Evolutionary conservation across 2,888 invertebrate genomes (phyloP), one percentile per base, ranked within the genome.

Genomic region (Blastobasis lacticolella): DNA sequence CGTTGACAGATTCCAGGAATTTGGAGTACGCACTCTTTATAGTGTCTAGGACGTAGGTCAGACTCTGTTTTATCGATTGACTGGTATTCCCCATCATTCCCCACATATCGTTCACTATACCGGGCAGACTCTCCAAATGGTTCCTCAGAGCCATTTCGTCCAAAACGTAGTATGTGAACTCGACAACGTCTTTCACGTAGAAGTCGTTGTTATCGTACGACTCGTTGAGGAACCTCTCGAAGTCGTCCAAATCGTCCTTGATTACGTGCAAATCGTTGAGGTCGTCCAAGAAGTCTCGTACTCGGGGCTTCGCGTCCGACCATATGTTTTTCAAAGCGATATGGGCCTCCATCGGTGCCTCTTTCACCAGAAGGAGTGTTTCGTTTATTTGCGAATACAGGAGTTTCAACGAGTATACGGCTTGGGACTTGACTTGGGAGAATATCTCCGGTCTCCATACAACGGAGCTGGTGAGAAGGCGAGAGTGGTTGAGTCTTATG

Each of bases 71-170:
- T 23, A 95, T 90, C 0, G 94, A 94, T 59, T 92, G 90, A 6
- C 95, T 95, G 0, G 95, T 95, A 50, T 95, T 94, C 0, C 95
- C 95, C 94, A 95, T 94, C 62, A 94, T 92, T 5, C 94, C 94
- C 94, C 94, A 95, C 67, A 95, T 90, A 73, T 95, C 95, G 48
- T 93, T 93, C 0, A 95, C 89, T 37, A 95, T 94, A 47, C 93
- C 94, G 0, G 95, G 95, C 49, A 95, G 69, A 0, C 93, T 93
- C 63, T 95, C 92, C 60, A 95, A 91, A 69, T 95, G 94, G 55
- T 92, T 92, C 53, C 92, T 88, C 47, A 95, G 89, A 0, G 95
- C 93, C 71, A 95, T 87, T 71, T 96, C 95, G 61, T 96, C 95
- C 45, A 94, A 78, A 1, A 95, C 89, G 49, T 92, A 91, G 43